A percentile compares a stretch with the other conserved stretches of the same genome.
Conservation (phyloP, 1,140 invertebrate species). For the Zaprionus gabonicus region DNA sequence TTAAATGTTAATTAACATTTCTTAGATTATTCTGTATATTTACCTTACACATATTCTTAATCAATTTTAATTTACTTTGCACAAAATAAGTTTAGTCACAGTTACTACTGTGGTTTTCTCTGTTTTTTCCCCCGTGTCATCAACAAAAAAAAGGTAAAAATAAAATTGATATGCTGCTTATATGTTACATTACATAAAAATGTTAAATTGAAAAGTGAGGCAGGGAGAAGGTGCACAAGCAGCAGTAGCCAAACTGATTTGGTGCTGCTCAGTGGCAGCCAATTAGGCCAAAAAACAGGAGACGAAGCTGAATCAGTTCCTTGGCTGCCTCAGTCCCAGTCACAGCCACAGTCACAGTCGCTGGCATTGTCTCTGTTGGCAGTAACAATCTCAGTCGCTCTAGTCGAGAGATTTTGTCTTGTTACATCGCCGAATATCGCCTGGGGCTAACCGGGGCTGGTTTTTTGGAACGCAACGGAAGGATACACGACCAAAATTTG, state of each 20-base stretch:
- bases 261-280: constrained; percentile 52
- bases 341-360: neutral
- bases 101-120: neutral
- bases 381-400: neutral
- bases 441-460: constrained; percentile 29
- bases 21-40: neutral
- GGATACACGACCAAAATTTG: constrained; percentile 42
- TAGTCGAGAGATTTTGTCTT: neutral
- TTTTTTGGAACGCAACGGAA: constrained; percentile 35
- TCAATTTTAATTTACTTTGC: neutral
- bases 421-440: constrained; percentile 17
- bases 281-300: constrained; percentile 47
- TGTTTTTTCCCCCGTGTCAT: neutral
- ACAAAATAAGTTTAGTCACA: neutral
- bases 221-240: neutral
- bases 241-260: constrained; percentile 13
- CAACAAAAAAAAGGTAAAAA: neutral
- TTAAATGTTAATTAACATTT: neutral
- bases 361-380: neutral
- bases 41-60: neutral
- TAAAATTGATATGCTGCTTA: neutral
- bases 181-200: constrained; percentile 3
- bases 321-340: neutral
- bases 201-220: constrained; percentile 17
- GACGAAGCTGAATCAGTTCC: neutral